Evolutionary conservation across 2,888 invertebrate species (phyloP), one percentile per base, ranked within the genome.

Genomic region (Mythimna albipuncta): DNA sequence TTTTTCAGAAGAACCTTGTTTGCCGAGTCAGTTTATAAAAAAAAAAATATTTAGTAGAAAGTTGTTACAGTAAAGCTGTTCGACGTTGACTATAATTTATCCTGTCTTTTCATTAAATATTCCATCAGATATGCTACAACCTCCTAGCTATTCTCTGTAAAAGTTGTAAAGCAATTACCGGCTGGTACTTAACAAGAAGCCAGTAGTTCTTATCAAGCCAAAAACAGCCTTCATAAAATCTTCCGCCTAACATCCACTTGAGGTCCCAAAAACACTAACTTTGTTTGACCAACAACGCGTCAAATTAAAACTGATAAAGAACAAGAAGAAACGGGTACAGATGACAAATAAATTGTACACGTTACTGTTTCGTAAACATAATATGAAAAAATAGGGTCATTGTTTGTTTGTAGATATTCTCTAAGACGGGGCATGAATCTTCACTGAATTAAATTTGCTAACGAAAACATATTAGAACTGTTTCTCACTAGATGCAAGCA

Each of bases 301-400:
- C 72, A 84, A 84, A 85, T 79, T 73, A 83, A 77, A 69, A 75
- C 64, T 70, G 72, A 58, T 80, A 85, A 85, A 75, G 59, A 61
- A 62, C n/a, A 38, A 59, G 52, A 57, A 57, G 54, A 64, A 75
- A 72, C 72, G 75, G 76, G 70, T 66, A 38, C 55, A 35, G 64
- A 65, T 57, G 64, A 38, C 75, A 69, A 82, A 84, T 82, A 84
- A 84, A 82, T 67, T 62, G 26, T 58, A 58, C 13, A 69, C 58
- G 61, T 69, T 72, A 84, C 52, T 71, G 41, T 62, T 62, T 38
- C 35, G 62, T 62, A 50, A 67, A 73, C 47, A 16, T 47, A 21
- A 70, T 50, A 63, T 57, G 38, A 66, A 75, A 59, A 64, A 64
- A 58, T 21, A 11, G 50, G 32, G 11, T 41, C 38, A 50, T 21